Evolutionary conservation across 2,888 invertebrate species (phyloP).

Genomic region (Zootermopsis nevadensis): DNA sequence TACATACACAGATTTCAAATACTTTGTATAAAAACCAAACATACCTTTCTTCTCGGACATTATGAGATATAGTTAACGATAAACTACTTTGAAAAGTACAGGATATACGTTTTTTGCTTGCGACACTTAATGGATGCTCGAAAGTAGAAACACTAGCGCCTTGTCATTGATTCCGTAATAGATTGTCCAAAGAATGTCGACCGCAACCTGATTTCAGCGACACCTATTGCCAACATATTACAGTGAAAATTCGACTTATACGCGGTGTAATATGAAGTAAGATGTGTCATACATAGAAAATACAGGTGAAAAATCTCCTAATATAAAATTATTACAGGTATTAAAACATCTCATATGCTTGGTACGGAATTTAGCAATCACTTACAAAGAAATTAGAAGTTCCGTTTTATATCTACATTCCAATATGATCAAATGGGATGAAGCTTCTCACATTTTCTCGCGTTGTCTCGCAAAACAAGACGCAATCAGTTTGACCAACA

Average conservation of each 20-base stretch:
- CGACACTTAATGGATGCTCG: slow-evolving; percentile 49
- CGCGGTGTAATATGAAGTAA: too few relatives aligned
- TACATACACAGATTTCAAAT: neutral
- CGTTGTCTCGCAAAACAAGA: neutral
- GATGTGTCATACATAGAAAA: too few relatives aligned
- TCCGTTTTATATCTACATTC: slow-evolving; percentile 4
- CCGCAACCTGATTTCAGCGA: too few relatives aligned
- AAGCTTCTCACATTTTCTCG: neutral
- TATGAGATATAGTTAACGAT: slow-evolving; percentile 17
- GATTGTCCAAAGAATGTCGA: neutral
- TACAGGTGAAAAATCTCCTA: too few relatives aligned
- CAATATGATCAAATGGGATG: neutral
- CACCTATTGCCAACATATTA: too few relatives aligned
- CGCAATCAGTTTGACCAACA: neutral
- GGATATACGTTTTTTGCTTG: slow-evolving; percentile 24
- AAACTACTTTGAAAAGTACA: slow-evolving; percentile 19
- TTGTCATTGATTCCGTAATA: slow-evolving; percentile 35
- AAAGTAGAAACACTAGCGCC: slow-evolving; percentile 44
- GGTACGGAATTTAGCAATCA: too few relatives aligned
- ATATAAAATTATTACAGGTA: too few relatives aligned
- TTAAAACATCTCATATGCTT: too few relatives aligned
- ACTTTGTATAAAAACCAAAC: neutral
- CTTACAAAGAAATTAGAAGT: too few relatives aligned
- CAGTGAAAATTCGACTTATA: too few relatives aligned
- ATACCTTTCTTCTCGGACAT: slow-evolving; percentile 54